Evolutionary conservation across 2,113 vertebrate genomes (phyloP).

Genomic region (Isichthys henryi): DNA sequence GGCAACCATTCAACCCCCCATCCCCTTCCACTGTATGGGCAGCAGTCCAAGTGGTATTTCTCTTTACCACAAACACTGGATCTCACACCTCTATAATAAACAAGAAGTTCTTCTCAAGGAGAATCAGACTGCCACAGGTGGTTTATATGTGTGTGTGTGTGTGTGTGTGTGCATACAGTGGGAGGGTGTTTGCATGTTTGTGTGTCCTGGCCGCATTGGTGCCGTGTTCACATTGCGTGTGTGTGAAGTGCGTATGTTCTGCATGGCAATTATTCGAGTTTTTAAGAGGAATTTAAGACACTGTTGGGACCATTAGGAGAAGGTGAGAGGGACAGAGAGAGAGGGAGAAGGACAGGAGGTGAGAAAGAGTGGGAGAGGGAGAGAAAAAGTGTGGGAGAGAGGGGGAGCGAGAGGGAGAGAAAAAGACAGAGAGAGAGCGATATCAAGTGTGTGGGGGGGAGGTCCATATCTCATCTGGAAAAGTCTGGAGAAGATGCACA

Average conservation of each 20-base stretch:
- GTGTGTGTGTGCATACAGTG: neutral
- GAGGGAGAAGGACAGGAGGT: neutral
- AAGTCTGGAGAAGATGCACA: neutral
- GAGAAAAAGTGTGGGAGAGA: neutral
- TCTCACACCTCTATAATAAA: conserved; percentile 5
- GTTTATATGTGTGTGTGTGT: neutral
- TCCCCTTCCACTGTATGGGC: conserved; percentile 56
- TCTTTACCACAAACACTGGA: neutral
- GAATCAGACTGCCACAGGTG: neutral
- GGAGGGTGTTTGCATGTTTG: neutral
- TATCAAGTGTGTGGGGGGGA: neutral
- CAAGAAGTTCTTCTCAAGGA: neutral
- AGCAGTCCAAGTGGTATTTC: conserved; percentile 53
- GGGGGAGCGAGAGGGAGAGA: neutral
- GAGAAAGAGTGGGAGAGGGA: neutral
- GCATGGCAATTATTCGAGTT: neutral
- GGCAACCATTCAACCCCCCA: conserved; percentile 72
- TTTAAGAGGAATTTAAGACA: neutral
- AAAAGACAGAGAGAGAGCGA: neutral
- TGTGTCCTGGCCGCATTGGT: neutral
- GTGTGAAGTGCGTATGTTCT: neutral
- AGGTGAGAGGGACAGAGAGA: neutral
- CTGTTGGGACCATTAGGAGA: neutral
- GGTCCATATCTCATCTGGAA: neutral
- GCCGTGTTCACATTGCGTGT: neutral